Conservation (phyloP, 2,113 vertebrate species). For the Mirounga angustirostris region DNA sequence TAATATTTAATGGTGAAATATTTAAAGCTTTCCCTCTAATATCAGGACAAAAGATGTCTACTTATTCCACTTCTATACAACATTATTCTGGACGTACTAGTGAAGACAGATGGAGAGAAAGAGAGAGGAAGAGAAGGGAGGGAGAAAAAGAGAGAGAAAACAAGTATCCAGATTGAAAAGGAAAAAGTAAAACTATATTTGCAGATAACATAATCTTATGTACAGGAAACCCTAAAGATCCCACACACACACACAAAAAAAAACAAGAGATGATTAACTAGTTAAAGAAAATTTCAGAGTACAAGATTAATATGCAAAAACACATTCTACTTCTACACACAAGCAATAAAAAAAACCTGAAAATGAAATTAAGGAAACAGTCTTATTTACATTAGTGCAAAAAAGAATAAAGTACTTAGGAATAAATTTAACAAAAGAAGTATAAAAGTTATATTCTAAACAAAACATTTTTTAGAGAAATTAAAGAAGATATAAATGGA, state of each 20-base stretch:
- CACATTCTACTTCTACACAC: neutral
- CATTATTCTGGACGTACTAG: neutral
- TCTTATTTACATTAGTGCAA: neutral
- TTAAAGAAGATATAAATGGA: neutral
- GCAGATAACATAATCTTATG: neutral
- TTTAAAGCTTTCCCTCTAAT: neutral
- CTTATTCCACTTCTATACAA: neutral
- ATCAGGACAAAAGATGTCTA: neutral
- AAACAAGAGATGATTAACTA: neutral
- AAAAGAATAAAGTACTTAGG: neutral
- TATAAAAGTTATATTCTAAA: neutral
- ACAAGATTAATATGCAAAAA: neutral
- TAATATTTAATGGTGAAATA: neutral
- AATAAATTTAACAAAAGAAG: neutral
- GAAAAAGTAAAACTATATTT: neutral
- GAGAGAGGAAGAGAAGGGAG: too few relatives aligned
- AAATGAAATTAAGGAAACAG: neutral
- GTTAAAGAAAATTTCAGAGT: neutral
- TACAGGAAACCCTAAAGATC: neutral
- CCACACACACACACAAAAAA: neutral
- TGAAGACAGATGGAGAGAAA: neutral
- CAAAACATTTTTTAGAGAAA: neutral
- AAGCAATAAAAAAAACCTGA: neutral
- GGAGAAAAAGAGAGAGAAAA: neutral
- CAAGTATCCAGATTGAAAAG: neutral